Base-by-base conservation (phyloP, 2,113 vertebrate species). In the Oreochromis aureus region DNA sequence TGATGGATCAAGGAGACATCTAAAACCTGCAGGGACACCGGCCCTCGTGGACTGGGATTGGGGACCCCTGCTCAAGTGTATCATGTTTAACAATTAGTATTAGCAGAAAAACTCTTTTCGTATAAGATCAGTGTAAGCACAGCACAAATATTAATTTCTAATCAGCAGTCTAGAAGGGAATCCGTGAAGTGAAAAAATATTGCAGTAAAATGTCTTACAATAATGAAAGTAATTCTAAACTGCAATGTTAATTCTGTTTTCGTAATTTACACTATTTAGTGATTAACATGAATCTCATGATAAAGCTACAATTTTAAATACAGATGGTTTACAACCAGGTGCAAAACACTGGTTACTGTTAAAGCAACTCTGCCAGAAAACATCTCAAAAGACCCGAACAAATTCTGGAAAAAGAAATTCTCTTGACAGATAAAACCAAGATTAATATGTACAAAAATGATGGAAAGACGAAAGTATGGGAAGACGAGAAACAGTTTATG, bases 401-500 rank as follows among this genome's bases (percentile, higher is more conserved):
- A 27, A 59, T 59, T 59, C 56, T 30, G 56, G 56, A 16, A 59
- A 16, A 59, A 30, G 27, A 59, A 58, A 58, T 58, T 13, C 4
- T 59, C 9, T 59, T 4, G 13, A 59, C 56, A 59, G 56, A 59
- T 59, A 30, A 59, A 59, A 59, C 56, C 4, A 5, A 30, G 27
- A 59, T 30, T 59, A 59, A 30, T 30, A 30, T 59, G 56, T 6
- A 59, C 56, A 30, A 59, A 32, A 32, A 59, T 59, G 15, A 9
- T 30, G 7, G 13, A 59, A 32, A 32, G 15, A 59, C 56, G 3
- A 59, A 32, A 59, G 5, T 18, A 59, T 59, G 56, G 13, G 56
- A 59, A 59, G 7, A 0, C 0, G 5, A 59, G 56, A 59, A 18
- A 59, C 13, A 32, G 56, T 16, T 59, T 59, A 30, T 59, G 27